Evolutionary conservation across 2,888 invertebrate species (phyloP), one percentile per base, ranked within the genome.

Genomic region (Microdon myrmicae): DNA sequence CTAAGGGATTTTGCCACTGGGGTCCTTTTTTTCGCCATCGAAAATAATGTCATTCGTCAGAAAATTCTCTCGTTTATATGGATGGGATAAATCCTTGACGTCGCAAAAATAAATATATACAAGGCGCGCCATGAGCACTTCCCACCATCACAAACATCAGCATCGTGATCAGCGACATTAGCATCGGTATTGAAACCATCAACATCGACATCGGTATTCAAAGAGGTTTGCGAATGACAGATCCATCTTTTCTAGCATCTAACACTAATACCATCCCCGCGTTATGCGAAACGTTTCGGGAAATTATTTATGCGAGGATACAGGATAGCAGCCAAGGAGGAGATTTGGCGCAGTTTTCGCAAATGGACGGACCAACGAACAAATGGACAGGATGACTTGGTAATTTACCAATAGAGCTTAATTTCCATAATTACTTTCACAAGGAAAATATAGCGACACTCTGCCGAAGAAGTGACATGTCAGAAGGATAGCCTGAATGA

Each of bases 341-440:
- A 56, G 35, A 64, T 47, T 64, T 56, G 53, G 38, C 51, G 37
- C 39, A 51, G 25, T 51, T 43, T 56, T 56, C 32, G 34, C 59
- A 59, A 53, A 59, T 53, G 44, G 47, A 59, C 53, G 51, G 44
- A 35, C 44, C 26, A 34, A 39, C 26, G 28, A 45, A 51, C 51
- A 38, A 58, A 43, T 43, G 41, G 47, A 51, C 58, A 43, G 41
- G 47, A 64, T 53, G 58, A 58, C 64, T 64, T 58, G 64, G 51
- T 64, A 58, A 64, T 64, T 64, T 43, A 64, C 64, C 64, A 64
- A 64, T 58, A 51, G 58, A 64, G 51, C 56, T 47, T 32, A 53
- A 64, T 64, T 64, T 64, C 64, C 64, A 64, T 64, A 64, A 64
- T 64, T 64, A 64, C 56, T 56, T 44, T 48, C n/a, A 10, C 39